A percentile compares a stretch with the other conserved stretches of the same genome.
Evolutionary conservation across 2,888 invertebrate species (phyloP).

Genomic region (Andrena chrysosceles): DNA sequence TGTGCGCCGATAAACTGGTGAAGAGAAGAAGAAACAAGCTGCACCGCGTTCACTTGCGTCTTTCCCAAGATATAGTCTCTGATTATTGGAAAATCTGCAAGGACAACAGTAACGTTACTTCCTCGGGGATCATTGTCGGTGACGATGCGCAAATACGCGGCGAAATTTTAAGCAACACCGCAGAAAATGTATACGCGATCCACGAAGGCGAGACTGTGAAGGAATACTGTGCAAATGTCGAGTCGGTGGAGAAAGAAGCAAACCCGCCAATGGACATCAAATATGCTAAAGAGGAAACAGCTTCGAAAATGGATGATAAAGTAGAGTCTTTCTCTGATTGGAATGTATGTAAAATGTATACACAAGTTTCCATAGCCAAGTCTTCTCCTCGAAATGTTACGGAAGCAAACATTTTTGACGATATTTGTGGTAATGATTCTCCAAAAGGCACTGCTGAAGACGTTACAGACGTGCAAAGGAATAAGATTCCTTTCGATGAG

Average conservation of each 20-base stretch:
- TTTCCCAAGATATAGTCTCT: slow-evolving; percentile 30
- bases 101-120: background rate
- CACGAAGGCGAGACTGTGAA: background rate
- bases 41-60: slow-evolving; percentile 17
- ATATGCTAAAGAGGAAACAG: background rate
- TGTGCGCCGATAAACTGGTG: slow-evolving; percentile 32
- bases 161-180: background rate
- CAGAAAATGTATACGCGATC: background rate
- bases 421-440: background rate
- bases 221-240: background rate
- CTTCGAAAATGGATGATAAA: background rate
- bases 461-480: background rate
- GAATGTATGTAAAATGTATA: no score
- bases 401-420: background rate
- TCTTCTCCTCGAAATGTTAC: no score
- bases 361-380: background rate
- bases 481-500: background rate
- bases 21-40: slow-evolving; percentile 30
- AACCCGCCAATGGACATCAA: background rate
- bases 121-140: background rate
- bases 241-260: background rate
- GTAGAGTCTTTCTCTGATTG: background rate
- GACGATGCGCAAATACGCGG: background rate
- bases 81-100: slow-evolving; percentile 35
- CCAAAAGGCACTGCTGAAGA: background rate